These are phyloP conservation scores for Teleogryllus occipitalis DNA, from an alignment of 1,140 invertebrate species.

Conservation along the genomic window DNA sequence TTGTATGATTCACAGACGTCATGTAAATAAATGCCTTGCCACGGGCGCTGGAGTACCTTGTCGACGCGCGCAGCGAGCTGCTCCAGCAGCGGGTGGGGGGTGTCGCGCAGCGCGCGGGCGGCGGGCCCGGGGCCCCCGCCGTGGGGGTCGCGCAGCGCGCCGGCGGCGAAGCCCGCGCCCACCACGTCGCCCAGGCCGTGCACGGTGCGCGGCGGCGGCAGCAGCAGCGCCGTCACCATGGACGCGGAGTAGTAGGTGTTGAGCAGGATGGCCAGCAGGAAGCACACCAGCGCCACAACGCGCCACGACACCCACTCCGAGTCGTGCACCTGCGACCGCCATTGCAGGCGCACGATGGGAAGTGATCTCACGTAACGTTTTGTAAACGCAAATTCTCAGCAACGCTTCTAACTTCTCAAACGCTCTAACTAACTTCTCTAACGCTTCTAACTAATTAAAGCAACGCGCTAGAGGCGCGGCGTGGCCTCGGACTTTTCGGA, in stretches of 20 bases:
- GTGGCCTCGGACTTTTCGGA: too few relatives aligned
- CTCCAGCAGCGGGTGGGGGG: neutral
- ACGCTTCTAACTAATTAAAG: too few relatives aligned
- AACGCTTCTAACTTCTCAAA: too few relatives aligned
- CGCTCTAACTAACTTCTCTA: too few relatives aligned
- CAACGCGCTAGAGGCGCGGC: too few relatives aligned
- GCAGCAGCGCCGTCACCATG: constrained; percentile 15
- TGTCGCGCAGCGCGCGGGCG: neutral
- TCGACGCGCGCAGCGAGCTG: neutral
- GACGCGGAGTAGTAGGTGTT: constrained; percentile 13
- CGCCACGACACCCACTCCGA: constrained; percentile 14
- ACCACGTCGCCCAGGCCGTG: neutral
- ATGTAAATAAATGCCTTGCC: too few relatives aligned
- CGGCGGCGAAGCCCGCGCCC: neutral
- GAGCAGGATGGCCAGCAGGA: constrained; percentile 12
- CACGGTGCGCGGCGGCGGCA: constrained; percentile 11
- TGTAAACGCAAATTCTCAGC: too few relatives aligned
- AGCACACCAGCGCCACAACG: constrained; percentile 9
- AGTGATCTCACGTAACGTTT: too few relatives aligned
- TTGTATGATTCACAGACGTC: too few relatives aligned
- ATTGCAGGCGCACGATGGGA: too few relatives aligned
- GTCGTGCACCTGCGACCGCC: neutral
- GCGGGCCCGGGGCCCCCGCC: neutral
- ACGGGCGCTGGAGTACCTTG: too few relatives aligned
- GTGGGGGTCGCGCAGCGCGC: neutral